Evolutionary conservation across 2,797 vertebrate genomes (phyloP).

Genomic region (Lindbergichthys nudifrons): DNA sequence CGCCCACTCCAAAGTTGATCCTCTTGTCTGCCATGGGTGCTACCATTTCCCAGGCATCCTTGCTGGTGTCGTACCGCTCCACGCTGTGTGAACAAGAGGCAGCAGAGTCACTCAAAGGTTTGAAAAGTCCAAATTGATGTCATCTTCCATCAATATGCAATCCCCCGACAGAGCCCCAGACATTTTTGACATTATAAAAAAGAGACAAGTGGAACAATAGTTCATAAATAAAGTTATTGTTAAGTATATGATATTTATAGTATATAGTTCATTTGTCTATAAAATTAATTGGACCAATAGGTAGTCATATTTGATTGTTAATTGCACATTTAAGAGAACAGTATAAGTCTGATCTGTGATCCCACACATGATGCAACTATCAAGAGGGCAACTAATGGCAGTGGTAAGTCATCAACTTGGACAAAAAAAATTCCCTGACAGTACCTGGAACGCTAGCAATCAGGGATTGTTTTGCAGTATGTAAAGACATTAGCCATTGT

Average conservation of each 20-base stretch:
- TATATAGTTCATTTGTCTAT: background rate
- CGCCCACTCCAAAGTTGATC: constrained; percentile 97
- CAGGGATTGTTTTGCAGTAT: constrained; percentile 63
- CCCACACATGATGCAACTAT: background rate
- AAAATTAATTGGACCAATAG: background rate
- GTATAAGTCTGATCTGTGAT: background rate
- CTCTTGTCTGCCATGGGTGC: constrained; percentile 98
- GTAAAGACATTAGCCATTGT: constrained; percentile 45
- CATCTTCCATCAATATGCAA: background rate
- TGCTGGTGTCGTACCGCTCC: constrained; percentile 96
- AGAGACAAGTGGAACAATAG: background rate
- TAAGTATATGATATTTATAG: background rate
- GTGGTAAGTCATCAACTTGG: constrained; percentile 1
- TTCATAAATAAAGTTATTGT: background rate
- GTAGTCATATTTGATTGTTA: background rate
- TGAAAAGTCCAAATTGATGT: background rate
- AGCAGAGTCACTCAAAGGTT: background rate
- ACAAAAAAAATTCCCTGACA: constrained; percentile 44
- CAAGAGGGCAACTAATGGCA: constrained; percentile 1
- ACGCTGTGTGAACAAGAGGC: constrained; percentile 81
- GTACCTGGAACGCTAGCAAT: constrained; percentile 30
- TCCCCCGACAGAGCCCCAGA: background rate
- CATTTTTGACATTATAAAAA: too few relatives aligned
- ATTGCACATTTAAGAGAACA: background rate
- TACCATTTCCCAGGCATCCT: constrained; percentile 96